These are phyloP conservation scores for Idaea dimidiata DNA, from an alignment of 2,888 invertebrate species.

Conservation along the genomic window DNA sequence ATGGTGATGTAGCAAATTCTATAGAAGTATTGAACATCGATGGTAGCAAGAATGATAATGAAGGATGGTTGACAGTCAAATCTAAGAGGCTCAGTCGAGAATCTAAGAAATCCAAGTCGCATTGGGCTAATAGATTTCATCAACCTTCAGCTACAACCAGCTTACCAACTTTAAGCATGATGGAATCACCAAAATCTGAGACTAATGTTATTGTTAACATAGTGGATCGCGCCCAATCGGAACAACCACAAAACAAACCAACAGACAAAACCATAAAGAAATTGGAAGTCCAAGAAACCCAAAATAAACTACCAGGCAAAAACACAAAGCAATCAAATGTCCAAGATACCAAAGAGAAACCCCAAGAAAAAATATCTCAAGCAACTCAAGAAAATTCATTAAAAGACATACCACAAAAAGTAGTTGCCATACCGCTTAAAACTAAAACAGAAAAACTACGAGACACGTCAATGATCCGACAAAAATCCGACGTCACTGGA, in stretches of 20 bases:
- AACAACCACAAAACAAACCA: slow-evolving; percentile 52
- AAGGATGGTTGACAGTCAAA: slow-evolving; percentile 96
- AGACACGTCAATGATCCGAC: slow-evolving; percentile 70
- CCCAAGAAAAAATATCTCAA: not conserved
- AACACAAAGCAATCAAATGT: slow-evolving; percentile 20
- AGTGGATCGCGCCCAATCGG: slow-evolving; percentile 63
- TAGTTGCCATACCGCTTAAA: not conserved
- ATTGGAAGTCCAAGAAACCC: slow-evolving; percentile 22
- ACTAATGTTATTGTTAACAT: slow-evolving; percentile 45
- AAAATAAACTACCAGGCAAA: slow-evolving; percentile 21
- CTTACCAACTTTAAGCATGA: slow-evolving; percentile 85
- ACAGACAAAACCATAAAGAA: slow-evolving; percentile 7
- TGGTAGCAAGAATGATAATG: slow-evolving; percentile 68
- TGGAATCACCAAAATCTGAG: slow-evolving; percentile 74
- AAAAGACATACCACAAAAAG: not conserved
- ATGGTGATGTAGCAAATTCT: slow-evolving; percentile 61
- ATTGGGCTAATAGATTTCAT: slow-evolving; percentile 88
- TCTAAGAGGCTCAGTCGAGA: slow-evolving; percentile 83
- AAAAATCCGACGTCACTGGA: slow-evolving; percentile 83
- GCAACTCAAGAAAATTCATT: not conserved
- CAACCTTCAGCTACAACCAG: slow-evolving; percentile 92
- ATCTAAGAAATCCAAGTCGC: slow-evolving; percentile 82
- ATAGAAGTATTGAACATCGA: slow-evolving; percentile 75
- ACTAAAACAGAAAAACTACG: slow-evolving; percentile 37
- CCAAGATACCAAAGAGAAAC: slow-evolving; percentile 18